A percentile compares a stretch with the other conserved stretches of the same genome.
These are phyloP conservation scores for Drosophila takahashii DNA, from an alignment of 1,140 invertebrate genomes.

Conservation along the genomic window DNA sequence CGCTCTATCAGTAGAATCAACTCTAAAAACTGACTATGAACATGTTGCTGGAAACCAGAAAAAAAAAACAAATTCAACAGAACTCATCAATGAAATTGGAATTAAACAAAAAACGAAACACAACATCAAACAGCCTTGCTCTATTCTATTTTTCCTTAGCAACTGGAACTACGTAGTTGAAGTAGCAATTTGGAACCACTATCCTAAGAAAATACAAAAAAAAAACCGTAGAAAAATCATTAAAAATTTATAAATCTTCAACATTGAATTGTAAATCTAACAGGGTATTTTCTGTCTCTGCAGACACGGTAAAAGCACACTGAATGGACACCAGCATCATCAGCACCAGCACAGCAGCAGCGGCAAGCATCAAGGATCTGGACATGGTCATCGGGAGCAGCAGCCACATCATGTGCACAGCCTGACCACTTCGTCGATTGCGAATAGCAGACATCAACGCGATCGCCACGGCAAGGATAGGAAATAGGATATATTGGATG, in stretches of 20 bases:
- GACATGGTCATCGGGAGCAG: constrained; percentile 40
- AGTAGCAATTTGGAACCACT: constrained; percentile 64
- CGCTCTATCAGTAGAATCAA: constrained; percentile 53
- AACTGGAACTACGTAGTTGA: constrained; percentile 77
- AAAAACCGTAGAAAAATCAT: constrained; percentile 52
- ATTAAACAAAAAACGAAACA: constrained; percentile 36
- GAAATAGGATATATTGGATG: constrained; percentile 47
- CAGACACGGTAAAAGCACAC: constrained; percentile 82
- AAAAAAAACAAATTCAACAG: constrained; percentile 17
- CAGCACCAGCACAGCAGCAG: constrained; percentile 46
- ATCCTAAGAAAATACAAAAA: constrained; percentile 21
- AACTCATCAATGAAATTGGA: constrained; percentile 73
- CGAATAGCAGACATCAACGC: constrained; percentile 62
- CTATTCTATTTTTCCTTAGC: constrained; percentile 69
- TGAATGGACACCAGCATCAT: constrained; percentile 69
- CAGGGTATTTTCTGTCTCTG: constrained; percentile 12
- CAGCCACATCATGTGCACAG: constrained; percentile 65
- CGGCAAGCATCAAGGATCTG: constrained; percentile 54
- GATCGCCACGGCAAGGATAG: constrained; percentile 79
- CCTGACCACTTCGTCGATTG: constrained; percentile 69
- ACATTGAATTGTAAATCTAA: neutral
- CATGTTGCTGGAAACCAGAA: constrained; percentile 75
- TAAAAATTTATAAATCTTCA: constrained; percentile 14
- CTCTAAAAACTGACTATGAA: constrained; percentile 81
- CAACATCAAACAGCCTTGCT: constrained; percentile 64